Evolutionary conservation across 2,797 vertebrate species (phyloP).

Genomic region (Gambusia yucatana): DNA sequence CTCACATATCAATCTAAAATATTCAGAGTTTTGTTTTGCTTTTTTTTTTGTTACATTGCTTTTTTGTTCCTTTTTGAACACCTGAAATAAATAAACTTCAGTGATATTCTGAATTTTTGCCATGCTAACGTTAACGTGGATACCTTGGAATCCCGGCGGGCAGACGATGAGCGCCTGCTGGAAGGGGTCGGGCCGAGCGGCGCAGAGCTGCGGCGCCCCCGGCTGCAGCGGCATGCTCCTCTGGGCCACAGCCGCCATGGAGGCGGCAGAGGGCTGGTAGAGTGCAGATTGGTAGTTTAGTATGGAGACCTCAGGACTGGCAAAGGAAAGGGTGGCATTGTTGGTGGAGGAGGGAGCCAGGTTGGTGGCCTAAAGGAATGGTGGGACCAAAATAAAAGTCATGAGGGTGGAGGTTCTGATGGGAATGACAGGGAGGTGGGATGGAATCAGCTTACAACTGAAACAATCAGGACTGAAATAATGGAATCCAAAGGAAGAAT

Average conservation of each 20-base stretch:
- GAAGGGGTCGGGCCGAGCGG: slow-evolving; percentile 95
- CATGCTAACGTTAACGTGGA: neutral
- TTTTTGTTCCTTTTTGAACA: neutral
- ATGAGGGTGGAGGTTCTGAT: slow-evolving; percentile 57
- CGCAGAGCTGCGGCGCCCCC: slow-evolving; percentile 92
- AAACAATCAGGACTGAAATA: slow-evolving; percentile 21
- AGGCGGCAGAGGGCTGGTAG: slow-evolving; percentile 96
- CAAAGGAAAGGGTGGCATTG: slow-evolving; percentile 97
- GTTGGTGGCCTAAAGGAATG: slow-evolving; percentile 92
- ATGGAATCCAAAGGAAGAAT: slow-evolving; percentile 39
- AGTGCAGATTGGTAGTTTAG: slow-evolving; percentile 98
- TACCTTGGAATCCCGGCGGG: slow-evolving; percentile 99
- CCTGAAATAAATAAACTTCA: neutral
- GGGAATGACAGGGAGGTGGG: slow-evolving; percentile 57
- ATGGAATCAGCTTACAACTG: neutral
- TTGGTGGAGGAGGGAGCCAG: slow-evolving; percentile 95
- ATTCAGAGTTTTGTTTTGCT: no score
- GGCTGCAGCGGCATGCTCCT: slow-evolving; percentile 97
- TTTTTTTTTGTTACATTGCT: neutral
- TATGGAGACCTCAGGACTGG: slow-evolving; percentile 97
- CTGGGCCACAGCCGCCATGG: slow-evolving; percentile 97
- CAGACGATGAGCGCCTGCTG: slow-evolving; percentile 99
- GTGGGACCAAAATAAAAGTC: slow-evolving; percentile 86
- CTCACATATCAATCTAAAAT: neutral
- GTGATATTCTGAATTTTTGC: neutral